Base-by-base conservation (phyloP, 2,888 invertebrate genomes). In the Synanthedon tipuliformis region DNA sequence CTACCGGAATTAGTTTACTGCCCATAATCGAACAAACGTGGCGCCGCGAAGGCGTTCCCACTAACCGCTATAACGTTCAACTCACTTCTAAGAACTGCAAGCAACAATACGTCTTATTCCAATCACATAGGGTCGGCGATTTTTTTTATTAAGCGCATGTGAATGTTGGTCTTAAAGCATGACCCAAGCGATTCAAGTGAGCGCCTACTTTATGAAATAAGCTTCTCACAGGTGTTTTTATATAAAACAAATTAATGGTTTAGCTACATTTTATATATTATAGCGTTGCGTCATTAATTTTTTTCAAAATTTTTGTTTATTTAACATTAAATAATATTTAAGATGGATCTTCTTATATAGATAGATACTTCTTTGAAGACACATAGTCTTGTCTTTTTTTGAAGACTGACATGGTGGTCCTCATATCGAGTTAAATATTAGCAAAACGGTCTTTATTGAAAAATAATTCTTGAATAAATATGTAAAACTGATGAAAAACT, bases 1-100 rank as follows among this genome's bases (percentile, higher is more conserved):
- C 85, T 86, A 85, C 85, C 82, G 86, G 85, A 81, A 85, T 85
- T 83, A 71, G 73, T 84, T 84, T 84, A 86, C 84, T 70, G 78
- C 77, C 74, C 76, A 78, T 82, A 83, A 82, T 81, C 80, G 78
- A 69, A 69, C 69, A 66, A 68, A 70, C 66, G 63, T 67, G 81
- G 82, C 83, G 83, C 84, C 85, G 70, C 65, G 69, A 65, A 79
- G 81, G 79, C 83, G 81, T 81, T 77, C 67, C 75, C 71, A 67
- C 69, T 49, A 16, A 49, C 13, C 11, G 16, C 49, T 16, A 45
- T 10, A 45, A 13, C 10, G 12, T 45, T 13, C 10, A n/a, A 13
- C 13, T 45, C 15, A 13, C 13, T 13, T 45, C 13, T 45, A 13
- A n/a, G 15, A 45, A 13, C 13, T 13, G 7, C 11, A 15, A 45